phyloP scores from a whole-genome alignment of 2,113 vertebrate species.

The Chitala chitala region DNA sequence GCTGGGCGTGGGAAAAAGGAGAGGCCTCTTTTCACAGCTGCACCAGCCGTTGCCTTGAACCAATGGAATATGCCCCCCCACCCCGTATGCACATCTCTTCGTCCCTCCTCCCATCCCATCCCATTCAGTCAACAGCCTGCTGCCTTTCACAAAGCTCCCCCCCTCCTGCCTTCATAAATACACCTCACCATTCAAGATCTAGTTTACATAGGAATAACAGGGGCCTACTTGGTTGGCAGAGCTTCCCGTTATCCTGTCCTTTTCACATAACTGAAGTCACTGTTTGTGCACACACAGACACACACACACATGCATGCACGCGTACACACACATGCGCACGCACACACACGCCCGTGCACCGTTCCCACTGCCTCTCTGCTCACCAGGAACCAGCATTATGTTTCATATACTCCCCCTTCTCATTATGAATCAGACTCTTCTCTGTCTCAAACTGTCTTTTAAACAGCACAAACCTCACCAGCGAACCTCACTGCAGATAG shows the following conservation, averaged over 20 bases:
- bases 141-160: conserved; percentile 54
- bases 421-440: neutral
- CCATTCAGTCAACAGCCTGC: conserved; percentile 53
- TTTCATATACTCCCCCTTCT: neutral
- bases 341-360: neutral
- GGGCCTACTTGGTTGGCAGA: conserved; percentile 50
- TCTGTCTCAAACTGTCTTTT: conserved; percentile 6
- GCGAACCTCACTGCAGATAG: conserved; percentile 34
- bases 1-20: conserved; percentile 89
- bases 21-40: conserved; percentile 87
- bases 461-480: neutral
- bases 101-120: conserved; percentile 46
- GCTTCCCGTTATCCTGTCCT: conserved; percentile 40
- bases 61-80: conserved; percentile 59
- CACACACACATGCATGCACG: neutral
- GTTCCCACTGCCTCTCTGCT: conserved; percentile 10
- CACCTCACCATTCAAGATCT: conserved; percentile 67
- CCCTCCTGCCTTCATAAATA: conserved; percentile 61
- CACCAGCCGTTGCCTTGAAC: conserved; percentile 76
- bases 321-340: neutral
- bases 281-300: neutral
- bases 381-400: neutral
- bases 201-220: conserved; percentile 62
- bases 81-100: conserved; percentile 39
- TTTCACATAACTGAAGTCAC: conserved; percentile 10